Conservation (phyloP, 2,888 invertebrate genomes). For the Drosophila crucigera region DNA sequence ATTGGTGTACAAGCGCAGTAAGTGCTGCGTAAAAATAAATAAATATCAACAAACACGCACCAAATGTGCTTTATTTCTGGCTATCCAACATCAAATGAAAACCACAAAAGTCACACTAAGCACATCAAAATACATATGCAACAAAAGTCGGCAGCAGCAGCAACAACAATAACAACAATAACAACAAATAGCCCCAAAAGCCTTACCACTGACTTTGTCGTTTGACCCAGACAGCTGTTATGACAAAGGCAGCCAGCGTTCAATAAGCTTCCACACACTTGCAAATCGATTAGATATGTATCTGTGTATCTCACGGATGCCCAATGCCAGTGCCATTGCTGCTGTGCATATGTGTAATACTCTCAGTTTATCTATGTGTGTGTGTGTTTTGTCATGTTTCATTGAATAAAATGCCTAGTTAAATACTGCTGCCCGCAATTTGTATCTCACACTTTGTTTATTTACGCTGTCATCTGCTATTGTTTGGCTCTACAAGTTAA, state of each 20-base stretch:
- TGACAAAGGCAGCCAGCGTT: conserved; percentile 40
- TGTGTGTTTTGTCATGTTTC: conserved; percentile 52
- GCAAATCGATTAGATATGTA: conserved; percentile 66
- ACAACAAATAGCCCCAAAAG: conserved; percentile 11
- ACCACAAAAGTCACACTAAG: conserved; percentile 25
- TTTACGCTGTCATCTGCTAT: conserved; percentile 74
- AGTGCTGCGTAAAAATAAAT: conserved; percentile 30
- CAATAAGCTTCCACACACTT: conserved; percentile 25
- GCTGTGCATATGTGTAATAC: conserved; percentile 14
- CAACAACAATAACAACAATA: not conserved
- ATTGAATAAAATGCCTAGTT: conserved; percentile 76
- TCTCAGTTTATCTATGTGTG: conserved; percentile 11
- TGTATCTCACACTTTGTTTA: conserved; percentile 74
- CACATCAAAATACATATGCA: conserved; percentile 36
- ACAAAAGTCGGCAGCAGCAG: conserved; percentile 21
- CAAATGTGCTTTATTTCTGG: conserved; percentile 35
- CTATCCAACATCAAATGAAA: conserved; percentile 8
- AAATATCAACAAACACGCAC: conserved; percentile 55
- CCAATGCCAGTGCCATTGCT: conserved; percentile 46
- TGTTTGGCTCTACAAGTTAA: conserved; percentile 58
- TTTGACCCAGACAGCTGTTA: conserved; percentile 20
- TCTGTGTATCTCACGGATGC: conserved; percentile 47
- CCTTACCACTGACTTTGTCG: conserved; percentile 16
- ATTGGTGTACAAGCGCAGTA: conserved; percentile 37
- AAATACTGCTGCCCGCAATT: conserved; percentile 71